Evolutionary conservation across 2,113 vertebrate genomes (phyloP), one percentile per base, ranked within the genome.

Genomic region (Lepisosteus osseus): DNA sequence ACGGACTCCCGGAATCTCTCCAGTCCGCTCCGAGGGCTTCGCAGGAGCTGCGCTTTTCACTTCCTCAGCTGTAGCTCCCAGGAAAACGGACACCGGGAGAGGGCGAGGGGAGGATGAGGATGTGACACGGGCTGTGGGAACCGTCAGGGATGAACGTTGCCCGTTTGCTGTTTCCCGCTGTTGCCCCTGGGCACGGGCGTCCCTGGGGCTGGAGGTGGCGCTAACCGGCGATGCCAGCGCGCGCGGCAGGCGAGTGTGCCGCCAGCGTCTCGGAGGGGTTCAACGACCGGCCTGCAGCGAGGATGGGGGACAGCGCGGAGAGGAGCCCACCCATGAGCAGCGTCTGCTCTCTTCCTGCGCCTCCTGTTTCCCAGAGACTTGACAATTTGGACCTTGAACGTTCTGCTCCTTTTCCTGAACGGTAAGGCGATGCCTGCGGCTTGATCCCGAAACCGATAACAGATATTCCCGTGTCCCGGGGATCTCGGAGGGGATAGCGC

Each of bases 91-190:
- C 74, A 62, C 61, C 61, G 74, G 70, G 73, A 76, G 79, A 78
- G 78, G 44, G 76, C 69, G 72, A 78, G 80, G 78, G 82, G 78
- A 76, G 73, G 78, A 79, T 79, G 76, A 71, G 67, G 77, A 82
- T 77, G 55, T 74, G 73, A 75, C 79, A 56, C 64, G 76, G 84
- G 83, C 83, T 81, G 76, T 40, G 76, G 83, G 82, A 71, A 65
- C 78, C 80, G 90, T 91, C 89, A 91, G 84, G 80, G 82, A 86
- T 29, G 29, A 29, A 2, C 83, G 88, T 75, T 86, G 86, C 87
- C 89, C 88, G 76, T 87, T 83, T 83, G 87, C 80, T 77, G 78
- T 83, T 85, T 87, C 84, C 71, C 47, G 1, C 75, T 56, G 81
- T 76, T 77, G 76, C 79, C 65, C 78, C 74, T 61, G 72, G 29